These are phyloP conservation scores for Pomatostomus ruficeps DNA, from an alignment of 2,113 vertebrate species.

Conservation along the genomic window DNA sequence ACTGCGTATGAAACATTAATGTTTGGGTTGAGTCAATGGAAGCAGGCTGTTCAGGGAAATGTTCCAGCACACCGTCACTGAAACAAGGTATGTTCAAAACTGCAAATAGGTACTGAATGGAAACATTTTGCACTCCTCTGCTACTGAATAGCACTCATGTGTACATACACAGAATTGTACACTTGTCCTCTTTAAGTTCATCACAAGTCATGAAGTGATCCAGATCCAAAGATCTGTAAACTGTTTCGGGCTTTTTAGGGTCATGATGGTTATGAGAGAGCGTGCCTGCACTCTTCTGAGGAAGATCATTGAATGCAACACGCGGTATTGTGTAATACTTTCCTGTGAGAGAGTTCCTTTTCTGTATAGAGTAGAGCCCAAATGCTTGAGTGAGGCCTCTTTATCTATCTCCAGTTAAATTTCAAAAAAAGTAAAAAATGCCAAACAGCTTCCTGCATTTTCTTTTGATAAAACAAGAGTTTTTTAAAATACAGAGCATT, in stretches of 20 bases:
- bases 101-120: neutral
- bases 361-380: neutral
- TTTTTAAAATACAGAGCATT: neutral
- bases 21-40: neutral
- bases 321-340: neutral
- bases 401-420: neutral
- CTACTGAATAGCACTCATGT: neutral
- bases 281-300: neutral
- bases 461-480: neutral
- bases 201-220: neutral
- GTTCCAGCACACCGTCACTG: neutral
- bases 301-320: neutral
- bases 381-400: neutral
- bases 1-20: neutral
- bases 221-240: neutral
- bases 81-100: neutral
- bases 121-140: neutral
- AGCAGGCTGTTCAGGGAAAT: neutral
- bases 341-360: neutral
- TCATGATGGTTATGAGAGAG: neutral
- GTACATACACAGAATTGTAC: fast-evolving
- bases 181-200: neutral
- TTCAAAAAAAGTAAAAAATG: neutral
- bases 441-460: neutral
- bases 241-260: neutral